Conservation (phyloP, 2,888 invertebrate species). For the Suillia variegata region DNA sequence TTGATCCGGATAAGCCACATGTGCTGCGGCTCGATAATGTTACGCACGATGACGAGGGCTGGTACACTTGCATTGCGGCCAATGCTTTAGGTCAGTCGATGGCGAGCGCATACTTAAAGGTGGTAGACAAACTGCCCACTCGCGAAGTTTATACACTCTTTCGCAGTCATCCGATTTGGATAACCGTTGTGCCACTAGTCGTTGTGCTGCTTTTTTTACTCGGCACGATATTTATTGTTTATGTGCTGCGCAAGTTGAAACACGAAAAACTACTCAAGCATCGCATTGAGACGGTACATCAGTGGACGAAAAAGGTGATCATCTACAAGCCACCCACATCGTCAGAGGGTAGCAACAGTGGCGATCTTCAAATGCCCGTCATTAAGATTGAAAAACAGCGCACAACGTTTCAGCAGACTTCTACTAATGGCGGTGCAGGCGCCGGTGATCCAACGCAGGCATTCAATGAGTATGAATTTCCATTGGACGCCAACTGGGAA, state of each 20-base stretch:
- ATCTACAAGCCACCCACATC: constrained; percentile 78
- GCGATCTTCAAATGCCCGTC: constrained; percentile 72
- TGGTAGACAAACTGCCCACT: constrained; percentile 63
- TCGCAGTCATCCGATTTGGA: constrained; percentile 65
- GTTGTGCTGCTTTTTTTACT: constrained; percentile 64
- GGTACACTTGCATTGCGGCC: constrained; percentile 95
- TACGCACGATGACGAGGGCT: constrained; percentile 87
- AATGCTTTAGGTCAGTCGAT: constrained; percentile 81
- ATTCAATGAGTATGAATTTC: constrained; percentile 93
- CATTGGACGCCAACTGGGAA: constrained; percentile 95
- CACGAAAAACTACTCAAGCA: constrained; percentile 81
- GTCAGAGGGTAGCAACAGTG: constrained; percentile 54
- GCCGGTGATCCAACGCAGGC: constrained; percentile 68
- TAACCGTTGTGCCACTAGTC: constrained; percentile 66
- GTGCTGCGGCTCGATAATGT: constrained; percentile 81
- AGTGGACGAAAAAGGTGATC: constrained; percentile 89
- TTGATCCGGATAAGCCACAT: constrained; percentile 61
- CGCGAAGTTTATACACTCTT: constrained; percentile 37
- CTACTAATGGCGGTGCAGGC: constrained; percentile 63
- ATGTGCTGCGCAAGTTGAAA: constrained; percentile 72
- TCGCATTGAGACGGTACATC: constrained; percentile 81
- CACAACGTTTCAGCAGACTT: constrained; percentile 69
- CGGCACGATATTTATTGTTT: constrained; percentile 63
- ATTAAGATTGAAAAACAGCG: constrained; percentile 91
- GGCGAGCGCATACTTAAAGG: constrained; percentile 83